Conservation (phyloP, 2,113 vertebrate species). For the Toxotes chatareus region DNA sequence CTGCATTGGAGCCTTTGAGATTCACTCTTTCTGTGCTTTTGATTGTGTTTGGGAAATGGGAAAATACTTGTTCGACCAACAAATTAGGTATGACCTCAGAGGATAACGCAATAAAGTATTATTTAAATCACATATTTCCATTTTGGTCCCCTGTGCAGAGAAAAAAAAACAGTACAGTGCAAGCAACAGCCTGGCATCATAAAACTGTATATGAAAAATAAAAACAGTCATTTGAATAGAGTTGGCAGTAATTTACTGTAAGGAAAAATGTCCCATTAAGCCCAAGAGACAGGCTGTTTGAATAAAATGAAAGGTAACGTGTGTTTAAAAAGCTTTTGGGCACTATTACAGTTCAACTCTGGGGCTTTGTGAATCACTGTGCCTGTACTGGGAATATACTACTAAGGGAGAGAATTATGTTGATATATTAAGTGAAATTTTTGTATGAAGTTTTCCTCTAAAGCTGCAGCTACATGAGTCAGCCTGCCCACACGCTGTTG, state of each 20-base stretch:
- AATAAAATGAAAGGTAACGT: constrained; percentile 35
- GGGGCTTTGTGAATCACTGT: constrained; percentile 46
- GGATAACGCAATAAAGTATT: constrained; percentile 31
- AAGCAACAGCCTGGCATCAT: constrained; percentile 1
- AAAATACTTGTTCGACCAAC: constrained; percentile 34
- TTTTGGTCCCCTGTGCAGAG: background rate
- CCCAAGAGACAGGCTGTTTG: constrained; percentile 3
- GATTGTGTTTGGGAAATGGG: constrained; percentile 19
- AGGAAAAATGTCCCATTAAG: background rate
- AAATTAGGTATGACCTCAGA: constrained; percentile 36
- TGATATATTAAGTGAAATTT: constrained; percentile 18
- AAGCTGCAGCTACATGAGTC: constrained; percentile 59
- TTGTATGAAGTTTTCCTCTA: constrained; percentile 16
- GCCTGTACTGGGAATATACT: background rate
- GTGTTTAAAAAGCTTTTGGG: constrained; percentile 36
- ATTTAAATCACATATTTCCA: constrained; percentile 20
- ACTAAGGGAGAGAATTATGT: background rate
- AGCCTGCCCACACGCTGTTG: constrained; percentile 52
- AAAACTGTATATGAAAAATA: background rate
- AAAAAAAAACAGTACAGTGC: constrained; percentile 15
- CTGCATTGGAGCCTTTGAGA: constrained; percentile 4
- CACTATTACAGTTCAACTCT: constrained; percentile 20
- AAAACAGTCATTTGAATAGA: background rate
- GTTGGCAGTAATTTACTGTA: constrained; percentile 1
- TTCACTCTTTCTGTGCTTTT: constrained; percentile 25